phyloP scores from a whole-genome alignment of 2,888 invertebrate genomes.

The Agriopis marginaria region DNA sequence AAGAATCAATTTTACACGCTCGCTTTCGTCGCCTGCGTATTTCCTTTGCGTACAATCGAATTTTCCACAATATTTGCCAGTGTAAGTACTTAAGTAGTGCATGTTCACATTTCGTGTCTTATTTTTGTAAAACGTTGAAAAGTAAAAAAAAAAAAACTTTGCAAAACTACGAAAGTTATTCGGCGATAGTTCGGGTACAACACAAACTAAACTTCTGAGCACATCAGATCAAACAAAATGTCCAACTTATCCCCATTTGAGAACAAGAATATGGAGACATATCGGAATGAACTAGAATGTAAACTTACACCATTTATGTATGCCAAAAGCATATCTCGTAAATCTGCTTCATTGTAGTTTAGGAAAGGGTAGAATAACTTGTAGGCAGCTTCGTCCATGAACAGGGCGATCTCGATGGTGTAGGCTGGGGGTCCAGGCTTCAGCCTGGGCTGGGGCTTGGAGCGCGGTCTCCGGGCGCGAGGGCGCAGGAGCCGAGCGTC shows the following conservation, averaged over 20 bases:
- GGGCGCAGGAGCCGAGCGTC: constrained; percentile 73
- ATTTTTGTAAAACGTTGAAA: not conserved
- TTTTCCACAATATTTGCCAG: not conserved
- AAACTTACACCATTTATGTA: constrained; percentile 90
- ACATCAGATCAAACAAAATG: no score
- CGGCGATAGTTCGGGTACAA: no score
- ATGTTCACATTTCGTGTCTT: constrained; percentile 12
- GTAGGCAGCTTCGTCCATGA: constrained; percentile 91
- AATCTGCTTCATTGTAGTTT: constrained; percentile 87
- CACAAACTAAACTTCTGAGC: no score
- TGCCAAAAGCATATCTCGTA: constrained; percentile 91
- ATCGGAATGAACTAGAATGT: not conserved
- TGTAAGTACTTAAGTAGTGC: not conserved
- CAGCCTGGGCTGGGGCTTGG: constrained; percentile 45
- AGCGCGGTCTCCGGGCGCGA: constrained; percentile 65
- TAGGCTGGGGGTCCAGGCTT: constrained; percentile 73
- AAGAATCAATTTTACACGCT: constrained; percentile 9
- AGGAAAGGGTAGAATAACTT: constrained; percentile 89
- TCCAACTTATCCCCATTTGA: no score
- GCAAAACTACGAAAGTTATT: no score
- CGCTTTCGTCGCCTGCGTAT: not conserved
- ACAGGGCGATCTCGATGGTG: constrained; percentile 90
- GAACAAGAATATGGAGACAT: no score
- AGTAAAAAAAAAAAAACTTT: not conserved
- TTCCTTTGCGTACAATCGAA: not conserved